Evolutionary conservation across 1,140 invertebrate genomes (phyloP).

Genomic region (Temnothorax nylanderi): DNA sequence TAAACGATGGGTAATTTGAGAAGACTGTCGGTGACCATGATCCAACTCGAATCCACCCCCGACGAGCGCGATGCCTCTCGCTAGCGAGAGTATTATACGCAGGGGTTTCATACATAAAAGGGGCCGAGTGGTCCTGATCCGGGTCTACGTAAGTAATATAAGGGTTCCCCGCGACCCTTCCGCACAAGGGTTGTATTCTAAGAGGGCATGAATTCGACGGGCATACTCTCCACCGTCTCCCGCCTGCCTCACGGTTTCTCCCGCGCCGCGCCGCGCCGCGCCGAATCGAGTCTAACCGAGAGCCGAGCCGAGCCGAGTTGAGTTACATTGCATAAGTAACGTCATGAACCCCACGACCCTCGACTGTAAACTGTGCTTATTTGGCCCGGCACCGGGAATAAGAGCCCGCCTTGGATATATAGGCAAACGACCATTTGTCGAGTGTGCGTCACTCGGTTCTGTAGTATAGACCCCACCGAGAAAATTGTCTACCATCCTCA

Average conservation of each 20-base stretch:
- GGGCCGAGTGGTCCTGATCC: conserved; percentile 74
- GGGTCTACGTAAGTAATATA: conserved; percentile 82
- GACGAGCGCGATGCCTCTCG: conserved; percentile 57
- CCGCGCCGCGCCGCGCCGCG: not conserved
- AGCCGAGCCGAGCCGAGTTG: conserved; percentile 59
- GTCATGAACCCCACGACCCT: conserved; percentile 75
- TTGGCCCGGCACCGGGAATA: conserved; percentile 67
- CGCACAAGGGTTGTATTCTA: conserved; percentile 80
- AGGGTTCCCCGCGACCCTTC: conserved; percentile 80
- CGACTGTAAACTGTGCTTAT: conserved; percentile 81
- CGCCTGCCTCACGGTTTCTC: conserved; percentile 23
- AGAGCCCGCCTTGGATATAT: conserved; percentile 57
- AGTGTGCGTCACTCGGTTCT: conserved; percentile 59
- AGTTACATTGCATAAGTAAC: conserved; percentile 83
- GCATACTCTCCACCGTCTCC: conserved; percentile 41
- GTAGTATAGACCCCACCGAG: not conserved
- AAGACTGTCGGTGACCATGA: conserved; percentile 58
- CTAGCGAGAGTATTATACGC: conserved; percentile 75
- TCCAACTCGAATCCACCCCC: conserved; percentile 68
- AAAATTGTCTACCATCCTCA: conserved; percentile 22
- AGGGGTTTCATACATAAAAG: conserved; percentile 74
- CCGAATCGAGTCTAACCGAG: conserved; percentile 1
- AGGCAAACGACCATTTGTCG: conserved; percentile 77
- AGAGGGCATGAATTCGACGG: conserved; percentile 82
- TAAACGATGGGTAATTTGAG: conserved; percentile 85